These are phyloP conservation scores for Nymphalis polychloros DNA, from an alignment of 2,888 invertebrate species.

Conservation along the genomic window DNA sequence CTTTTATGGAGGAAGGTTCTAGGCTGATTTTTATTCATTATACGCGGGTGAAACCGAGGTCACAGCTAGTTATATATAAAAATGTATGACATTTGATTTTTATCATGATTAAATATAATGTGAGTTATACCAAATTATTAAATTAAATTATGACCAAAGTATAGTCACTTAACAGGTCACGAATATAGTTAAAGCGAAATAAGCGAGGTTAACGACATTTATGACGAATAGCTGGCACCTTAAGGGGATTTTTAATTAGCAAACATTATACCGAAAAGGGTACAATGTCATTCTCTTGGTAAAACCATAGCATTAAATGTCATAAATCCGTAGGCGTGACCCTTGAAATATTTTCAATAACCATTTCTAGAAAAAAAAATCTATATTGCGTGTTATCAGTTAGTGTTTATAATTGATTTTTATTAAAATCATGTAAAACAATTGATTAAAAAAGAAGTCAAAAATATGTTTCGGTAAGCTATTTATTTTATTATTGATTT, in stretches of 20 bases:
- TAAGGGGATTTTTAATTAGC: constrained; percentile 23
- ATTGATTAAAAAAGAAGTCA: too few species aligned
- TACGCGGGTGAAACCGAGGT: too few species aligned
- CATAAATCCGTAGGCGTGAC: not conserved
- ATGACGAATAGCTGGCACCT: constrained; percentile 14
- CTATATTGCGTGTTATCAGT: not conserved
- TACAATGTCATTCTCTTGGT: constrained; percentile 21
- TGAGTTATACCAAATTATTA: not conserved
- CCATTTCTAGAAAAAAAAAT: not conserved
- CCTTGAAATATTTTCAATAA: constrained; percentile 10
- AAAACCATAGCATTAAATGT: constrained; percentile 11
- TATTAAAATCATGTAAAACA: not conserved
- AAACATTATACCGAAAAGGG: constrained; percentile 25
- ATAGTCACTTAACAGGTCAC: constrained; percentile 23
- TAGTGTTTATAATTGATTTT: too few species aligned
- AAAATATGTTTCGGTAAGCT: too few species aligned
- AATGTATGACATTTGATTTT: too few species aligned
- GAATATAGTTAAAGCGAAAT: constrained; percentile 26
- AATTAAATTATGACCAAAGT: not conserved
- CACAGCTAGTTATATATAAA: too few species aligned
- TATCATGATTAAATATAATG: too few species aligned
- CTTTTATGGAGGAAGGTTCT: too few species aligned
- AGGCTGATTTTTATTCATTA: too few species aligned
- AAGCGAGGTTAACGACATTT: constrained; percentile 27
- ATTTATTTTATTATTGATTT: too few species aligned